Conservation (phyloP, 1,140 invertebrate species). For the Arion vulgaris region DNA sequence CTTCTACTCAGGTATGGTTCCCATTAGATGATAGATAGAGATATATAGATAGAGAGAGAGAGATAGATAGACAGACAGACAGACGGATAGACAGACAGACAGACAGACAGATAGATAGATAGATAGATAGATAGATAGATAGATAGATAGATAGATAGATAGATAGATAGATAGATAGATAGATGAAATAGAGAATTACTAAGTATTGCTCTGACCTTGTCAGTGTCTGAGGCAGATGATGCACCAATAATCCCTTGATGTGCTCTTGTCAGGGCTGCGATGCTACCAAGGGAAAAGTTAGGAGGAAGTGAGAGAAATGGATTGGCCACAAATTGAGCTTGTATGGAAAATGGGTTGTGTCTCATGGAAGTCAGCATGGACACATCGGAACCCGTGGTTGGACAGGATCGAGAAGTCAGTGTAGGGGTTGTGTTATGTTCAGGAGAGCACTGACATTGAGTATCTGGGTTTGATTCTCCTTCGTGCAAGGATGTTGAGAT, state of each 20-base stretch:
- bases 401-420: conserved; percentile 25
- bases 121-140: conserved; percentile 8
- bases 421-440: conserved; percentile 14
- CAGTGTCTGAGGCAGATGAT: conserved; percentile 49
- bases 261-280: conserved; percentile 50
- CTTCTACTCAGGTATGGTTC: too few relatives aligned
- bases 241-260: conserved; percentile 56
- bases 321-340: conserved; percentile 60
- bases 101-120: neutral
- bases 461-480: conserved; percentile 10
- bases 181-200: too few relatives aligned
- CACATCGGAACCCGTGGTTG: conserved; percentile 45
- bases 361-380: conserved; percentile 49
- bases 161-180: neutral
- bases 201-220: conserved; percentile 63
- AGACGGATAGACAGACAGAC: neutral
- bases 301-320: conserved; percentile 58
- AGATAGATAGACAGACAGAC: neutral
- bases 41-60: neutral
- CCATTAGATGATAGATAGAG: neutral
- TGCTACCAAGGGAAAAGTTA: conserved; percentile 51
- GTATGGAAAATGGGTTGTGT: conserved; percentile 56
- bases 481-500: conserved; percentile 37
- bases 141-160: conserved; percentile 8
- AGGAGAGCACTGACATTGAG: conserved; percentile 19